These are phyloP conservation scores for Heliconius nattereri DNA, from an alignment of 1,140 invertebrate genomes.

Conservation along the genomic window DNA sequence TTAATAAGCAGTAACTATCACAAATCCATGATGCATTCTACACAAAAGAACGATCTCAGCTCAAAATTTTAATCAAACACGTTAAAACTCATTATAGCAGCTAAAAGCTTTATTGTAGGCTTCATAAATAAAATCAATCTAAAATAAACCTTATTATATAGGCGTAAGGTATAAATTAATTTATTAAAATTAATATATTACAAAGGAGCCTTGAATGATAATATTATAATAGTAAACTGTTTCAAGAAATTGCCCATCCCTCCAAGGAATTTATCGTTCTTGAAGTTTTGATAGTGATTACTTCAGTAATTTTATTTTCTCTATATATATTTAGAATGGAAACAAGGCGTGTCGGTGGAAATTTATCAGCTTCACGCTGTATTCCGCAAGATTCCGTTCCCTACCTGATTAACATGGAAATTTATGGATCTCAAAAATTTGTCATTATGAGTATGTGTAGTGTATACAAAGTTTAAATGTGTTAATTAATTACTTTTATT, in stretches of 20 bases:
- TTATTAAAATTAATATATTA: neutral
- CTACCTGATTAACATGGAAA: too few relatives aligned
- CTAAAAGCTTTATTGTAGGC: neutral
- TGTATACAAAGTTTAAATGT: too few relatives aligned
- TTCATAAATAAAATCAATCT: neutral
- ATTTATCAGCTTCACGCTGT: too few relatives aligned
- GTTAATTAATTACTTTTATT: too few relatives aligned
- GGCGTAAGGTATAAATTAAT: neutral
- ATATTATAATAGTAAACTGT: slow-evolving; percentile 13
- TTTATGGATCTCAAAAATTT: too few relatives aligned
- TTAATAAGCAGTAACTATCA: neutral
- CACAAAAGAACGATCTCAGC: slow-evolving; percentile 4
- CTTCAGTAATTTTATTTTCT: neutral
- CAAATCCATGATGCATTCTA: neutral
- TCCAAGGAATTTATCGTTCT: slow-evolving; percentile 6
- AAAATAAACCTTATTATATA: neutral
- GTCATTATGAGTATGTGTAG: too few relatives aligned
- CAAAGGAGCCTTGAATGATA: slow-evolving; percentile 3
- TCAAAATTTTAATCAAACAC: slow-evolving; percentile 1
- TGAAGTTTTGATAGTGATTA: slow-evolving; percentile 5
- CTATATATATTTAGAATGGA: neutral
- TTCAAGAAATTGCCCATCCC: slow-evolving; percentile 3
- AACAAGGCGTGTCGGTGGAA: too few relatives aligned
- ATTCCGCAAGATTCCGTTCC: too few relatives aligned
- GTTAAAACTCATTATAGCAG: slow-evolving; percentile 13